Evolutionary conservation across 2,888 invertebrate species (phyloP), one percentile per base, ranked within the genome.

Genomic region (Dugesia japonica): DNA sequence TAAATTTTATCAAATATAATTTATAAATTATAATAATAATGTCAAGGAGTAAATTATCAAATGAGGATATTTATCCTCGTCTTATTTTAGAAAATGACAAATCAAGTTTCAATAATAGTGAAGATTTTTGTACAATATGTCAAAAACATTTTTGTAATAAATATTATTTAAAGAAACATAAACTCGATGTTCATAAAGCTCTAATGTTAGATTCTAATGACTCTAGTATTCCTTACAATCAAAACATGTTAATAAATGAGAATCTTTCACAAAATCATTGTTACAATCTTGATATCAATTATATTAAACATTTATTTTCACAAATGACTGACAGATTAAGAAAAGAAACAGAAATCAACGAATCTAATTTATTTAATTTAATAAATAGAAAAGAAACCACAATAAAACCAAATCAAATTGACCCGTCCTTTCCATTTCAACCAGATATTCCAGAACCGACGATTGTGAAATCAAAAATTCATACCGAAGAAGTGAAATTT

Each of bases 121-220:
- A 84, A 78, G 84, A 84, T 80, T 85, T 83, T 78, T 85, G 85
- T 80, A 83, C 85, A 77, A 81, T 85, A 17, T 86, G 85, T 80
- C 82, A 85, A 80, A 85, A 85, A 79, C 84, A 84, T 79, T 86
- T 85, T 80, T 85, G 85, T 80, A 85, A 85, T 81, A 85, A 85
- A 81, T 85, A 85, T 82, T 85, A 84, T 82, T 82, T 85, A 80
- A 83, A 83, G 79, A 84, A 84, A 78, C 85, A 85, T 80, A 84
- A 84, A 79, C 81, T 82, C 75, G 84, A 85, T 81, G 84, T 86
- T 72, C 85, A 85, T 80, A 42, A 42, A 26, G 23, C 75, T 28
- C 42, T 56, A 1, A 28, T 26, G 13, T 23, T 26, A 1, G 75
- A 75, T 56, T 56, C 56, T 56, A 56, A 1, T 56, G 56, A 56